A percentile compares a stretch with the other conserved stretches of the same genome.
Conservation (phyloP, 2,888 invertebrate species). For the Tuta absoluta region DNA sequence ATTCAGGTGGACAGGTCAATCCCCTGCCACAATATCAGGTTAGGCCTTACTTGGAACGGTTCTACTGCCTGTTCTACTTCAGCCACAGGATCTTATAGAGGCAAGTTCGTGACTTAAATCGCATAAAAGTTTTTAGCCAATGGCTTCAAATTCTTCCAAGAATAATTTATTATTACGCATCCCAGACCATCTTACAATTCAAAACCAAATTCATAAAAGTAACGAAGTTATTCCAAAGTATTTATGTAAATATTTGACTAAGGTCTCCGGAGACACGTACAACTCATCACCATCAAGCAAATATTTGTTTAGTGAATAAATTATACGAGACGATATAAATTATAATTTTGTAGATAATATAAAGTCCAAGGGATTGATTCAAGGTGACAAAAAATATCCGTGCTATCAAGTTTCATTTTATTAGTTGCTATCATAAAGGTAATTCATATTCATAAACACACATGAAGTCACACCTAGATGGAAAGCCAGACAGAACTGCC, state of each 20-base stretch:
- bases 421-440: not conserved
- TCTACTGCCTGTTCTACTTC: too few species aligned
- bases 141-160: too few species aligned
- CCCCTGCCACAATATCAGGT: too few species aligned
- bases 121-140: too few species aligned
- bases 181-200: too few species aligned
- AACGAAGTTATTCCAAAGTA: not conserved
- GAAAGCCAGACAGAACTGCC: too few species aligned
- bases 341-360: not conserved
- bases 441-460: not conserved
- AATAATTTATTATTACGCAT: too few species aligned
- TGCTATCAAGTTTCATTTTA: not conserved
- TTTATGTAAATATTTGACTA: not conserved
- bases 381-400: not conserved
- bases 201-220: too few species aligned
- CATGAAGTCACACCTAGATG: not conserved
- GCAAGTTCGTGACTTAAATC: too few species aligned
- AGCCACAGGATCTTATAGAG: too few species aligned
- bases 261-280: constrained; percentile 6
- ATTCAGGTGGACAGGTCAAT: too few species aligned
- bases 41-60: too few species aligned
- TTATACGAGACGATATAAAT: constrained; percentile 13
- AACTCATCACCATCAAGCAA: constrained; percentile 3
- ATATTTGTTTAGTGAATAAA: constrained; percentile 13
- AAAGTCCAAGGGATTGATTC: constrained; percentile 5